Base-by-base conservation (phyloP, 2,113 vertebrate genomes). In the Seriola aureovittata region DNA sequence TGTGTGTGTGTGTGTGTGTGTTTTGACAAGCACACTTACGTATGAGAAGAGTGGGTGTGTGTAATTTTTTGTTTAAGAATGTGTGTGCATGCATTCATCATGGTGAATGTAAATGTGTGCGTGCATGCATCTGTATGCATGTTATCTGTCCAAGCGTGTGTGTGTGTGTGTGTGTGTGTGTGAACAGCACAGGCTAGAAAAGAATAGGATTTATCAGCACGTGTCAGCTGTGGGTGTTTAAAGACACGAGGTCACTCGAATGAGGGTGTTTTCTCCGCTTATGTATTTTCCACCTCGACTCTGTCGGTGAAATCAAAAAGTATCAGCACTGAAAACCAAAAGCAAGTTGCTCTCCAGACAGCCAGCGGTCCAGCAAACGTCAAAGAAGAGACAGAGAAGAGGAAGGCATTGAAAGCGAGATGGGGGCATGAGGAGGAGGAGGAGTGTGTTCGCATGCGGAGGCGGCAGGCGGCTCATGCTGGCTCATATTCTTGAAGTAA, bases 401-500 rank as follows among this genome's bases (percentile, higher is more conserved):
- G 60, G 67, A 70, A 76, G 19, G 74, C 54, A 83, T 80, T 71
- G 55, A 83, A 88, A 78, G 79, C 16, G 25, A 77, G 77, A 80
- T 68, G 78, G 73, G 65, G 85, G 83, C 58, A 90, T n/a, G 78
- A 87, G 85, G 72, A 88, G 86, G 71, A 84, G 74, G 78, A 85
- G 78, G 85, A 85, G 86, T 84, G 88, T 65, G 81, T 84, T 82
- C 67, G 50, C 80, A 80, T 87, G 89, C 72, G 82, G 80, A 80
- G 91, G 89, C 75, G 62, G 84, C 83, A 76, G 83, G 88, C 84
- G 69, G 88, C 87, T 92, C 88, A 87, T 80, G 73, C 80, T 89
- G 81, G 84, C 81, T 90, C 54, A 23, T 70, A 84, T 91, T 84
- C 91, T 91, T 87, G 57, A 91, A 88, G 86, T 91, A 75, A 89